Evolutionary conservation across 2,797 vertebrate genomes (phyloP), one percentile per base, ranked within the genome.

Genomic region (Hypotaenidia okinawae): DNA sequence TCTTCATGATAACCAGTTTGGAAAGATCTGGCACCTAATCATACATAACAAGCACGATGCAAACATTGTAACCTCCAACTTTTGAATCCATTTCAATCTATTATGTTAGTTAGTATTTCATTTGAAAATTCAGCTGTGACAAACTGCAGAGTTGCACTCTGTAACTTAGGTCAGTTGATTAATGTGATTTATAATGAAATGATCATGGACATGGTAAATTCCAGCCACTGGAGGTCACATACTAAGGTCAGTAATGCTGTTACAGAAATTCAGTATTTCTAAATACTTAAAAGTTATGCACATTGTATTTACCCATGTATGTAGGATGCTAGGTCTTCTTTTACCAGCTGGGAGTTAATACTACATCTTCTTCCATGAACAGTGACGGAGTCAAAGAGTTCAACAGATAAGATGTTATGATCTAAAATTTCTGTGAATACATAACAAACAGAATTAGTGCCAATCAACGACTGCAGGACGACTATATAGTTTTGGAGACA

Each of bases 311-410:
- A 97, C 98, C 97, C 89, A 84, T 37, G 43, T 92, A 96, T 41
- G 16, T 96, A 98, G 79, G 97, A 97, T 43, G 98, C 98, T 32
- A 98, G 61, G 37, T 96, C 94, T 88, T 98, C 97, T 91, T 97
- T 94, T 84, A 98, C 97, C n/a, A 98, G 95, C 32, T 96, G 96
- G 67, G 83, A 95, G 92, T 98, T 98, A 95, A 98, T 89, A 95
- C 97, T 98, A 49, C 30, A 35, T 62, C 91, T 80, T 88, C 59
- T 86, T 87, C 89, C 89, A 80, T 81, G 73, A 92, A 47, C 35
- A 91, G 55, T 28, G 76, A 74, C 54, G 59, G 63, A 90, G 92
- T 98, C 91, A 61, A 97, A 98, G 66, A 98, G 97, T 51, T 98
- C 97, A 96, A 98, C 66, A 76, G 97, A 96, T 17, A 98, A 93